These are phyloP conservation scores for Erpetoichthys calabaricus DNA, from an alignment of 2,797 vertebrate species.

Conservation along the genomic window DNA sequence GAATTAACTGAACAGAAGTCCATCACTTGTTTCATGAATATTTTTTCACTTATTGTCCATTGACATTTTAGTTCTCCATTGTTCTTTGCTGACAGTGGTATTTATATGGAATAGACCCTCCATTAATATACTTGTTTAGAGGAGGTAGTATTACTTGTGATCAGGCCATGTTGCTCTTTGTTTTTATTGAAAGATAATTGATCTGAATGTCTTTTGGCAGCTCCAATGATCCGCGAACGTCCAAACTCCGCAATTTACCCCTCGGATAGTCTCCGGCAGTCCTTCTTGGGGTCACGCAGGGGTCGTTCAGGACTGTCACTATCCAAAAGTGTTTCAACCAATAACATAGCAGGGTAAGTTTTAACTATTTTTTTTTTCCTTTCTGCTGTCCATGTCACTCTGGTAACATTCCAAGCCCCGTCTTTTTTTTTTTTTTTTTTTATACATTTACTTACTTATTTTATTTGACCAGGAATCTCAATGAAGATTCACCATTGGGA, in stretches of 20 bases:
- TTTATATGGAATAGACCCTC: too few relatives aligned
- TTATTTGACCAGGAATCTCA: constrained; percentile 51
- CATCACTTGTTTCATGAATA: too few relatives aligned
- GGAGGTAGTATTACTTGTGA: too few relatives aligned
- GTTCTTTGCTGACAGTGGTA: too few relatives aligned
- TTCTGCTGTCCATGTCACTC: neutral
- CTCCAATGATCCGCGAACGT: constrained; percentile 55
- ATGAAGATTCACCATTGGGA: constrained; percentile 70
- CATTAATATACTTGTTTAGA: too few relatives aligned
- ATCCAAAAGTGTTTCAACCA: constrained; percentile 87
- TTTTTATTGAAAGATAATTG: too few relatives aligned
- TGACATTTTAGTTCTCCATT: too few relatives aligned
- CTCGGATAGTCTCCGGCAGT: constrained; percentile 70
- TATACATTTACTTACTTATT: neutral
- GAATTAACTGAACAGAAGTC: too few relatives aligned
- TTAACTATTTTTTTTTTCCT: neutral
- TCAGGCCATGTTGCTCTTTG: too few relatives aligned
- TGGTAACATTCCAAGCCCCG: neutral
- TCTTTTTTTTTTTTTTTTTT: constrained; percentile 3
- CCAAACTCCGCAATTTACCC: constrained; percentile 79
- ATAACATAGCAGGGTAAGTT: constrained; percentile 78
- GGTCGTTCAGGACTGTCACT: constrained; percentile 62
- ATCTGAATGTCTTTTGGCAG: constrained; percentile 25
- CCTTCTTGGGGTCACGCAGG: constrained; percentile 65
- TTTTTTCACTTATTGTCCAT: too few relatives aligned